Conservation (phyloP, 2,113 vertebrate genomes). For the Oenanthe oenanthe region DNA sequence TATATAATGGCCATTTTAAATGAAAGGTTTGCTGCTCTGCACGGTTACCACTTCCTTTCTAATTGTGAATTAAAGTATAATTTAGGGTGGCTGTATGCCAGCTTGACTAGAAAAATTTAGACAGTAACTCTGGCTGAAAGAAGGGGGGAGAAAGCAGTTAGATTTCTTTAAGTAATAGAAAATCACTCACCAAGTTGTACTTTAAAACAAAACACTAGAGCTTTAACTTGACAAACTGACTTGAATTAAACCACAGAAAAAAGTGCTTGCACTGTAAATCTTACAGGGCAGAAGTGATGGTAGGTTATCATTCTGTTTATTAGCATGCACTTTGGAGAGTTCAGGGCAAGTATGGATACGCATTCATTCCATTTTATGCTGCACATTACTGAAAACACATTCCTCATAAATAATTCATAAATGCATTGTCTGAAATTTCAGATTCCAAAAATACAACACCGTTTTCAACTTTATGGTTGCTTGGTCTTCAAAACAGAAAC, state of each 20-base stretch:
- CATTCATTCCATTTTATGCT: constrained; percentile 67
- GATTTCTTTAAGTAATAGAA: constrained; percentile 36
- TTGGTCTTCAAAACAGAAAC: constrained; percentile 57
- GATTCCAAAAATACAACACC: constrained; percentile 55
- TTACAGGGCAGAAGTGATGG: constrained; percentile 34
- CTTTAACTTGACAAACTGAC: constrained; percentile 44
- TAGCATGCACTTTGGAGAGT: constrained; percentile 67
- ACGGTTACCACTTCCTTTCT: constrained; percentile 61
- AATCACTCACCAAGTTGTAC: constrained; percentile 6
- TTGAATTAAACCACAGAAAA: constrained; percentile 59
- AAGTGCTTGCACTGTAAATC: constrained; percentile 64
- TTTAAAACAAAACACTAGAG: constrained; percentile 46
- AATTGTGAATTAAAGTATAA: constrained; percentile 73
- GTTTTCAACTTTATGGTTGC: constrained; percentile 60
- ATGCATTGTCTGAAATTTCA: constrained; percentile 67
- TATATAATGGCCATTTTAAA: constrained; percentile 52
- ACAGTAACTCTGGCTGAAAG: constrained; percentile 15
- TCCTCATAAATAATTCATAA: constrained; percentile 72
- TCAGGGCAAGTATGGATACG: constrained; percentile 56
- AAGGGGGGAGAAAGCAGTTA: background rate
- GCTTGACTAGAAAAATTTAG: constrained; percentile 54
- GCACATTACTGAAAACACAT: constrained; percentile 63
- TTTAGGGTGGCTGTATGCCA: constrained; percentile 38
- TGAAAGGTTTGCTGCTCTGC: constrained; percentile 65
- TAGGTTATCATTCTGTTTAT: constrained; percentile 61